Base-by-base conservation (phyloP, 2,888 invertebrate genomes). In the Ennomos erosarius region DNA sequence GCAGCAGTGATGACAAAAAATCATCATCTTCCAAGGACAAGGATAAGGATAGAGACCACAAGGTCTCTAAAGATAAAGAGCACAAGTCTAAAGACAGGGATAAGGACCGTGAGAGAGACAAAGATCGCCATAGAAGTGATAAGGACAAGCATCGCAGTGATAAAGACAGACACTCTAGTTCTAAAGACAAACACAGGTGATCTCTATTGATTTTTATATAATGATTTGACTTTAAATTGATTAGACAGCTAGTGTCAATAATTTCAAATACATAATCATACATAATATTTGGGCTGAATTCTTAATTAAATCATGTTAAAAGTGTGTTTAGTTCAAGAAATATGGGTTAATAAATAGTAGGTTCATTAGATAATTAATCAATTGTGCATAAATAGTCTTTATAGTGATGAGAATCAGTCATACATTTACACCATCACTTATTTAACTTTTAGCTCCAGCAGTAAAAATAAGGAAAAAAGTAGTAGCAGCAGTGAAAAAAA, bases 181-280 rank as follows among this genome's bases (percentile, higher is more conserved):
- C 90, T 49, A 94, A 93, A 77, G 94, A 94, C 55, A 95, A 93
- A 74, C 93, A 94, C 71, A 94, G 92, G 85, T 94, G 59, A 62
- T 71, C 56, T 44, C 40, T 49, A 33, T 45, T 36, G 13, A 16
- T 55, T 56, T 47, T 45, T 10, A 60, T 9, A 10, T 34, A n/a
- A n/a, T 38, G 45, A 35, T 37, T 53, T 39, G 48, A 34, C 52
- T 53, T n/a, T 10, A 33, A 57, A 49, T 46, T 26, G 26, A 44
- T 46, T 62, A 53, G 59, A 54, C 54, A 59, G 44, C 16, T 43
- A 52, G 53, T 58, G 58, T 58, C 58, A 58, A 12, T 36, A 10
- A 45, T 8, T 50, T 36, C 26, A 40, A 36, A 26, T 33, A 8
- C 3, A 42, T 34, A 52, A 34, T 40, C n/a, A 16, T 3, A 26